Conservation (phyloP, 2,113 vertebrate genomes). For the Donacobius atricapilla region DNA sequence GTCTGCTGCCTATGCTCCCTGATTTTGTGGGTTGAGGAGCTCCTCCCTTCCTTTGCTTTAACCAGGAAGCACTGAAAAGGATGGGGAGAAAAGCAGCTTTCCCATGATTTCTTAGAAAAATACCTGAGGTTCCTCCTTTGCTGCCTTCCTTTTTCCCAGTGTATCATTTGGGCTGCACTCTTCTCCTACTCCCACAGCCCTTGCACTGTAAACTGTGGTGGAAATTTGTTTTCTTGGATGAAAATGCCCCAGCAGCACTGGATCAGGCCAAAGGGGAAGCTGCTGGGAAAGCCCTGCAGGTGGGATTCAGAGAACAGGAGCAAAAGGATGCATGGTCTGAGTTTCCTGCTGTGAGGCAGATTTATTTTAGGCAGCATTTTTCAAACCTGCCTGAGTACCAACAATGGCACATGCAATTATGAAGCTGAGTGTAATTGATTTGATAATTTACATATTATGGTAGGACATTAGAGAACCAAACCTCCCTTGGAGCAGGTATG, state of each 20-base stretch:
- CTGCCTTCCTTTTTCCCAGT: background rate
- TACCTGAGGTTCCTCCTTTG: background rate
- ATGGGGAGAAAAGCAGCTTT: background rate
- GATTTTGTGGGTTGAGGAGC: background rate
- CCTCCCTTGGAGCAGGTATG: background rate
- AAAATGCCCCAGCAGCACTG: background rate
- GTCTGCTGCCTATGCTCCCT: background rate
- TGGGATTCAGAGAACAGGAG: background rate
- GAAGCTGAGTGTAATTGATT: background rate
- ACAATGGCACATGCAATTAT: background rate
- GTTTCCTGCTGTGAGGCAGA: background rate
- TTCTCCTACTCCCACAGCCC: background rate
- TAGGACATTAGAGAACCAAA: background rate
- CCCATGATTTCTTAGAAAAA: background rate
- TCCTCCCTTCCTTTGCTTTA: background rate
- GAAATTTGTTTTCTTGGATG: background rate
- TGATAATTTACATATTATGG: background rate
- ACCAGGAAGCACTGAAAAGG: background rate
- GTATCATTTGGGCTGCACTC: background rate
- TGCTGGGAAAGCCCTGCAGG: background rate
- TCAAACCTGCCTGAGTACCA: background rate
- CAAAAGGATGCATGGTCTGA: rapidly evolving
- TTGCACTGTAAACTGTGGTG: background rate
- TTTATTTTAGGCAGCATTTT: background rate
- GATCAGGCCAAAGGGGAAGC: background rate